phyloP scores from a whole-genome alignment of 2,888 invertebrate species.

The Eupeodes luniger region DNA sequence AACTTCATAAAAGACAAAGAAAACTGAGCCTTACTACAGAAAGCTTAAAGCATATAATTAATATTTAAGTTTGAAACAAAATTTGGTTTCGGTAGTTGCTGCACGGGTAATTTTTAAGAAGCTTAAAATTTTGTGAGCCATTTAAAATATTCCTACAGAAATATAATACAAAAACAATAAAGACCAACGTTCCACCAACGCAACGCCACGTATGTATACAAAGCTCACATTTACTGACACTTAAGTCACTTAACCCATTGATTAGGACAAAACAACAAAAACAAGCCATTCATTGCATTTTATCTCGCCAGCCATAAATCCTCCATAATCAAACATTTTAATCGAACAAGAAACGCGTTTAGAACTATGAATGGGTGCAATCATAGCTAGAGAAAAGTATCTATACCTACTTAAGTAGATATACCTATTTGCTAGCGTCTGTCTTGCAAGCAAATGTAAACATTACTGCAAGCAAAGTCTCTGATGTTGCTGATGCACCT shows the following conservation, averaged over 20 bases:
- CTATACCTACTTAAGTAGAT: background rate
- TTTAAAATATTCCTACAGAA: no score
- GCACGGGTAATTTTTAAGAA: no score
- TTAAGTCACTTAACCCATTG: slow-evolving; percentile 69
- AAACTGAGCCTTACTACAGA: no score
- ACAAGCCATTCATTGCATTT: slow-evolving; percentile 69
- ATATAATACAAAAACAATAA: background rate
- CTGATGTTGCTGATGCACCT: slow-evolving; percentile 49
- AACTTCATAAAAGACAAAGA: no score
- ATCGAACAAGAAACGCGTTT: slow-evolving; percentile 49
- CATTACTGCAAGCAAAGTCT: slow-evolving; percentile 1
- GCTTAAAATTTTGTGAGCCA: no score
- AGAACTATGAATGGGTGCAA: slow-evolving; percentile 47
- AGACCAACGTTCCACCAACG: slow-evolving; percentile 22
- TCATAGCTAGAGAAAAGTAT: slow-evolving; percentile 38
- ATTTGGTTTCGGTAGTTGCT: no score
- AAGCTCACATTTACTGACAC: slow-evolving; percentile 63
- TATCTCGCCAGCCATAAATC: slow-evolving; percentile 62
- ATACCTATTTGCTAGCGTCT: no score
- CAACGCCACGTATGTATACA: slow-evolving; percentile 37
- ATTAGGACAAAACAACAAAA: slow-evolving; percentile 64
- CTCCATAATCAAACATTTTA: slow-evolving; percentile 51
- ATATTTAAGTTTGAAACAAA: no score
- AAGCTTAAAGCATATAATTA: no score
- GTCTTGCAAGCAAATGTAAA: background rate